Evolutionary conservation across 2,888 invertebrate genomes (phyloP), one percentile per base, ranked within the genome.

Genomic region (Atethmia centrago): DNA sequence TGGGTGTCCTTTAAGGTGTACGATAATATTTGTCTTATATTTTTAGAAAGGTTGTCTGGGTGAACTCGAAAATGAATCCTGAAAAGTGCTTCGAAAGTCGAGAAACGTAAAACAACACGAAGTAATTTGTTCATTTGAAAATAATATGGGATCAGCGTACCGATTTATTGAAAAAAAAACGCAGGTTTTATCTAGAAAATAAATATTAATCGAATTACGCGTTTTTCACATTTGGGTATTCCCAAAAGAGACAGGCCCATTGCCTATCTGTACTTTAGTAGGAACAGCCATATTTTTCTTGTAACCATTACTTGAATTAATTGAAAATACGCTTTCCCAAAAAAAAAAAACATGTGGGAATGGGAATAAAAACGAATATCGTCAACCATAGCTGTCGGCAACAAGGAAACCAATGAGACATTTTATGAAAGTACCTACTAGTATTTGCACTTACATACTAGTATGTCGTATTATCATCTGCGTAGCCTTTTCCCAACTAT

Each of bases 21-120:
- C 19, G 47, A 67, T 63, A 59, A 76, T 47, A 75, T 66, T 67
- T 9, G 5, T 75, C 59, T 59, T 40, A n/a, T 68, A 64, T 64
- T 69, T 80, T 56, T 56, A 51, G 16, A 51, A 61, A 80, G 51
- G 45, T 68, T 68, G 9, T 21, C 14, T 63, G 40, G 28, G 16
- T 49, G 51, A 62, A 66, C 36, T 36, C 31, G 12, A 59, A 47
- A 69, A 69, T 31, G 8, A 56, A 53, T 53, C n/a, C 47, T 42
- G 28, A 45, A 45, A 53, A 55, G 55, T 65, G 55, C 61, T 64
- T 56, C 1, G 3, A 69, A 64, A 68, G 10, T 40, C 5, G 47
- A 19, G 14, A 61, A 65, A 64, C 49, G 16, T 59, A 68, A 74
- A 68, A 64, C 28, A 59, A 64, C 42, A 74, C 74, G n/a, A 25